Conservation (phyloP, 2,113 vertebrate genomes). For the Oryctolagus cuniculus region DNA sequence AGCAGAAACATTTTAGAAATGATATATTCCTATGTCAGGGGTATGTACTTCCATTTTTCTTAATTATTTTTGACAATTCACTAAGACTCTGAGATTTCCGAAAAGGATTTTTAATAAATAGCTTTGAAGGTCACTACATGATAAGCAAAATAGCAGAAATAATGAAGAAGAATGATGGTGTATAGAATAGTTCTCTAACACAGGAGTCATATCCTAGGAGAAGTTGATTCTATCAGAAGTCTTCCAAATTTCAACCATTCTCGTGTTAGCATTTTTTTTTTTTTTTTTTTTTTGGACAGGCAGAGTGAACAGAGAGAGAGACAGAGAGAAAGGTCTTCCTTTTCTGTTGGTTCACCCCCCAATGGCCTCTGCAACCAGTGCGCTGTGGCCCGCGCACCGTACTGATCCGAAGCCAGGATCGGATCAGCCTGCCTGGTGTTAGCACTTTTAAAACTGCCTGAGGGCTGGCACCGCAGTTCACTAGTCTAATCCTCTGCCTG, state of each 20-base stretch:
- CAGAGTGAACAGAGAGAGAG: no score
- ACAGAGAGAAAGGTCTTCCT: no score
- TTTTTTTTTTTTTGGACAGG: no score
- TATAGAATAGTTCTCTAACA: constrained; percentile 37
- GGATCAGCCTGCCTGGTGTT: not conserved
- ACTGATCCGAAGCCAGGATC: no score
- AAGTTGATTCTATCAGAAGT: constrained; percentile 74
- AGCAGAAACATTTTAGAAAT: constrained; percentile 83
- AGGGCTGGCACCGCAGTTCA: no score
- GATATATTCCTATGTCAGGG: constrained; percentile 70
- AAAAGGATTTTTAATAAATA: constrained; percentile 84
- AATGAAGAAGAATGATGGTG: constrained; percentile 81
- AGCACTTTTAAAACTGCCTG: not conserved
- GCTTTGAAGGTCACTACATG: constrained; percentile 66
- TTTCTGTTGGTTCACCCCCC: no score
- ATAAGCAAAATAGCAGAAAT: constrained; percentile 75
- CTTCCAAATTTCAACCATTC: constrained; percentile 48
- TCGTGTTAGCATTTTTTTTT: not conserved
- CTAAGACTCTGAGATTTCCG: constrained; percentile 69
- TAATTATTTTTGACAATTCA: constrained; percentile 84
- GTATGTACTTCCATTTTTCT: constrained; percentile 78
- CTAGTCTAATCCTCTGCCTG: no score
- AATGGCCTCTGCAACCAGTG: no score
- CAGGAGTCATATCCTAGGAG: constrained; percentile 66
- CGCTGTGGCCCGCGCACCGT: no score